A percentile compares a stretch with the other conserved stretches of the same genome.
Conservation (phyloP, 1,140 invertebrate genomes). For the Tetragnatha versicolor region DNA sequence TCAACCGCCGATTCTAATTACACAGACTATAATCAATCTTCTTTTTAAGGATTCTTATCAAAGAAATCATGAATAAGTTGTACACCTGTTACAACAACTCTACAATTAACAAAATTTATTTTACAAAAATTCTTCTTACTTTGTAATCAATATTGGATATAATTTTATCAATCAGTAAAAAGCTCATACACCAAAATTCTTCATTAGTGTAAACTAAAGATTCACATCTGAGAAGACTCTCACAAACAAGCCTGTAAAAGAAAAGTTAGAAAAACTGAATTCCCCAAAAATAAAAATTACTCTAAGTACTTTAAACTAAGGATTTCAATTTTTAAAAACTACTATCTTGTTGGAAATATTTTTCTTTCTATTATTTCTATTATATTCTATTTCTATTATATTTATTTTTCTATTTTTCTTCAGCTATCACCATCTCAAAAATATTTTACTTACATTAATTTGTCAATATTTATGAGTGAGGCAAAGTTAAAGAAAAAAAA, state of each 20-base stretch:
- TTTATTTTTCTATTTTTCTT: constrained; percentile 6
- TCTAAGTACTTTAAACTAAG: background rate
- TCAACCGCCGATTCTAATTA: no score
- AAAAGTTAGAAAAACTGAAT: constrained; percentile 5
- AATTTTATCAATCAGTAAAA: constrained; percentile 82
- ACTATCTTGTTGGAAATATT: background rate
- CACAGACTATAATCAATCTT: no score
- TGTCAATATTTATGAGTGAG: no score
- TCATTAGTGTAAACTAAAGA: constrained; percentile 78
- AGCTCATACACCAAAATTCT: constrained; percentile 85
- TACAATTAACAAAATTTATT: background rate
- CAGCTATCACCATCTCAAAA: background rate
- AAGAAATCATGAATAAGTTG: background rate
- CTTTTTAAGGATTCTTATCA: background rate
- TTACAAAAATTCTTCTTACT: constrained; percentile 62
- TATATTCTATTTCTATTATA: background rate
- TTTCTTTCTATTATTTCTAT: background rate
- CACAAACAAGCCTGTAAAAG: constrained; percentile 78
- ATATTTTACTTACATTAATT: background rate
- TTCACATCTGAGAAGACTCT: constrained; percentile 80
- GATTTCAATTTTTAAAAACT: background rate
- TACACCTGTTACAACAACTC: background rate
- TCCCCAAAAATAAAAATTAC: background rate
- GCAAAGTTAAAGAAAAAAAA: no score
- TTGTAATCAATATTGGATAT: constrained; percentile 94